Evolutionary conservation across 2,113 vertebrate genomes (phyloP), one percentile per base, ranked within the genome.

Genomic region (Dicrurus megarhynchus): DNA sequence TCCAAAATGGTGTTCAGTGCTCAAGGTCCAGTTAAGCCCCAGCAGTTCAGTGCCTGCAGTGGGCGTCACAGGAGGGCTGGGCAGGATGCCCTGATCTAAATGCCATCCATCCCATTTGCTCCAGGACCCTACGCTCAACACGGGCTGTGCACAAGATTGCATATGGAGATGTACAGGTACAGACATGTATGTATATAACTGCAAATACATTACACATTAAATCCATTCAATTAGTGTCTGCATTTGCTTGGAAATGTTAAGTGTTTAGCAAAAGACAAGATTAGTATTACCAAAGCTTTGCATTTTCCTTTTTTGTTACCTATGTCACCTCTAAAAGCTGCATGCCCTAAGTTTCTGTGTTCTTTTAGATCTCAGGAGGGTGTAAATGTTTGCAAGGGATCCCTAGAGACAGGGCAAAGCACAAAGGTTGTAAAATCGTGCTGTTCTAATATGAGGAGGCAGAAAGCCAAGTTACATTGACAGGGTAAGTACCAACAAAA

Each of bases 371-470:
- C 47, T 86, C 13, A 1, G 57, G 89, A 90, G 52, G 87, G 49
- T 79, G 65, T 73, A 65, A 84, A 39, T 87, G n/a, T 90, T 90
- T 84, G 65, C 53, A 71, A n/a, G 52, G 60, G 57, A 33, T 56
- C 74, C 82, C 84, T 68, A 23, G 90, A 82, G 94, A 59, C 11
- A 56, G 65, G 33, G 19, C 39, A 77, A 65, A 80, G 61, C 41
- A 41, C 49, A 41, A 35, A 37, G 44, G 47, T 37, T 91, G 77
- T 70, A 42, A 93, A 93, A 47, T 49, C 83, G 46, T 74, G 37
- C 69, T 90, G 50, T 27, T 95, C 69, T 96, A 76, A 93, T 95
- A 87, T 87, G 74, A 86, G 83, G 55, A 93, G 94, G 94, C 94
- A 94, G 90, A 89, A 93, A 80, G 79, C 90, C 89, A 89, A 89